Evolutionary conservation across 2,113 vertebrate species (phyloP).

Genomic region (Actenoides hombroni): DNA sequence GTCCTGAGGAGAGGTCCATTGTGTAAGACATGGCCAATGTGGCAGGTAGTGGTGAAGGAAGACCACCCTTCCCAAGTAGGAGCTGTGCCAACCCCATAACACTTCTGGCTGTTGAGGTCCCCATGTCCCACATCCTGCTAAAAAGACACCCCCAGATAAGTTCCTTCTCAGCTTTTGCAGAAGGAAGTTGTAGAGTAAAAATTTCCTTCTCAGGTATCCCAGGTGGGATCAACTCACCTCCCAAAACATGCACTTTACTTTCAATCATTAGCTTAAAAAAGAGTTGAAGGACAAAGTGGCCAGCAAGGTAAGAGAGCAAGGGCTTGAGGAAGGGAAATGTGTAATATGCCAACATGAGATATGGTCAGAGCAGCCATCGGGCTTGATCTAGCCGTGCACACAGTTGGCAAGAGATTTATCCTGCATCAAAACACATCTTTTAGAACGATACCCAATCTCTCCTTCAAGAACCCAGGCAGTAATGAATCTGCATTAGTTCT

Average conservation of each 20-base stretch:
- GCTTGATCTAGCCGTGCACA: background rate
- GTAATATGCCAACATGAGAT: background rate
- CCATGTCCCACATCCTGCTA: background rate
- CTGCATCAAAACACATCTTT: background rate
- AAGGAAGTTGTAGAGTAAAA: background rate
- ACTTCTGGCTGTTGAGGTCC: background rate
- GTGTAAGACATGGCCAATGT: background rate
- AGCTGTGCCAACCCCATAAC: accelerated
- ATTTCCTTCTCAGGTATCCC: background rate
- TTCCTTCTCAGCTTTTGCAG: background rate
- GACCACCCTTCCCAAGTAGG: background rate
- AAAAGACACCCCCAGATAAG: background rate
- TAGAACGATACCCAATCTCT: background rate
- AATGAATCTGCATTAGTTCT: background rate
- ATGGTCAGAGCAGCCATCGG: background rate
- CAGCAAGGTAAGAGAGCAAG: background rate
- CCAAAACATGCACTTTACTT: background rate
- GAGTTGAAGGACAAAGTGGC: background rate
- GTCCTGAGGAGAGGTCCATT: background rate
- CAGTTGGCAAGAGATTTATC: background rate
- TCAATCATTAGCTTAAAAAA: background rate
- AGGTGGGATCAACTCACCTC: background rate
- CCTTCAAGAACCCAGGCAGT: background rate
- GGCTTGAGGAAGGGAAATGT: background rate
- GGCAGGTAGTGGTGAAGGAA: background rate